These are phyloP conservation scores for Sciaenops ocellatus DNA, from an alignment of 2,797 vertebrate genomes.

Conservation along the genomic window DNA sequence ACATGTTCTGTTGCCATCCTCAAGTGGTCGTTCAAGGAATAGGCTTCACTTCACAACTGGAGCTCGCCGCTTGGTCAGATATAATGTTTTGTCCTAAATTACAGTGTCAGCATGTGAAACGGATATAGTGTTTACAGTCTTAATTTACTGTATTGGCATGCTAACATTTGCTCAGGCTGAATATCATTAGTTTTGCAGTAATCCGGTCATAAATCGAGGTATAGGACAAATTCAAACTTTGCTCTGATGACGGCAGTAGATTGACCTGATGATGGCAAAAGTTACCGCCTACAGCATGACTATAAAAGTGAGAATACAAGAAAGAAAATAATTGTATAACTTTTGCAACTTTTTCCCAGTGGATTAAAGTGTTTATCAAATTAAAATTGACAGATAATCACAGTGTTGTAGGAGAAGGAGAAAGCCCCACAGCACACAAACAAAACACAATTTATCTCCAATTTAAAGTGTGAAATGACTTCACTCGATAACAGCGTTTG, in stretches of 20 bases:
- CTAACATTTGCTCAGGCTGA: not conserved
- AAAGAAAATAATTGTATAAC: constrained; percentile 14
- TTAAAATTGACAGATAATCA: constrained; percentile 5
- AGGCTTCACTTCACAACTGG: too few relatives aligned
- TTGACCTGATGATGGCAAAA: too few relatives aligned
- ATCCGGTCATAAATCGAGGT: not conserved
- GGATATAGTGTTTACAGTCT: not conserved
- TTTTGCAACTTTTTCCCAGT: not conserved
- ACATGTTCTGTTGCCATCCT: too few relatives aligned
- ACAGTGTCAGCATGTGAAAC: not conserved
- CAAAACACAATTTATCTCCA: constrained; percentile 33
- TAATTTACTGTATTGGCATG: not conserved
- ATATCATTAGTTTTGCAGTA: not conserved
- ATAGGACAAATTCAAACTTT: not conserved
- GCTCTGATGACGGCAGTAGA: not conserved
- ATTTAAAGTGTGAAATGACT: constrained; percentile 52
- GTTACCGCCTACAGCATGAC: too few relatives aligned
- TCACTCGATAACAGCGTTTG: not conserved
- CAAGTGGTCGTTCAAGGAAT: too few relatives aligned
- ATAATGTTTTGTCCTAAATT: not conserved
- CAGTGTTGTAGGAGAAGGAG: not conserved
- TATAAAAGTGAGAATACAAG: not conserved
- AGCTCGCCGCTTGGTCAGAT: too few relatives aligned
- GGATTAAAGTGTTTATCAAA: constrained; percentile 2
- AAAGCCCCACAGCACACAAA: constrained; percentile 21